A percentile compares a stretch with the other conserved stretches of the same genome.
Evolutionary conservation across 2,113 vertebrate species (phyloP).

Genomic region (Ameiurus melas): DNA sequence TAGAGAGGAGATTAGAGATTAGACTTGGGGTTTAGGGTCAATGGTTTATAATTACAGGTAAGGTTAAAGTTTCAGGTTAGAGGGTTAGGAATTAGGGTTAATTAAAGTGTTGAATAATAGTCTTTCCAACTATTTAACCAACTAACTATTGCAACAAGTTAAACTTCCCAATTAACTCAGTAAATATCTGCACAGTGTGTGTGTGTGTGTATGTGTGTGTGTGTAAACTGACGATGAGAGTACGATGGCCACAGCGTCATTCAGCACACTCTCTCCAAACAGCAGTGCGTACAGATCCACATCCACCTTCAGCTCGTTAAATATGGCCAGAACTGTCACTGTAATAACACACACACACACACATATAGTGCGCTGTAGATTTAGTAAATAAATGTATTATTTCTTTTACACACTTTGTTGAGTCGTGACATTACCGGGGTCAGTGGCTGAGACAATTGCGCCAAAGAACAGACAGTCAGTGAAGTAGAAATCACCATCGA

Average conservation of each 20-base stretch:
- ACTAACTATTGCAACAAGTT: not conserved
- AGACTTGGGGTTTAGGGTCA: not conserved
- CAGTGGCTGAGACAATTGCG: slow-evolving; percentile 94
- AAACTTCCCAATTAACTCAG: not conserved
- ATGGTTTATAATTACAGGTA: not conserved
- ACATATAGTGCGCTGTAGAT: not conserved
- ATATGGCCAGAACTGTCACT: slow-evolving; percentile 98
- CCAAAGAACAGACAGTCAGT: slow-evolving; percentile 96
- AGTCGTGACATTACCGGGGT: slow-evolving; percentile 80
- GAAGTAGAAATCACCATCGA: slow-evolving; percentile 90
- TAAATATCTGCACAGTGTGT: not conserved
- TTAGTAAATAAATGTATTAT: not conserved
- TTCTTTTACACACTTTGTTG: not conserved
- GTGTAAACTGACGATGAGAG: slow-evolving; percentile 89
- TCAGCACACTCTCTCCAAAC: slow-evolving; percentile 96
- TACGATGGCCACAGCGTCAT: slow-evolving; percentile 96
- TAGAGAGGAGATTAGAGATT: not conserved
- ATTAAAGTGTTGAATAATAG: not conserved
- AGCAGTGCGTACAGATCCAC: slow-evolving; percentile 96
- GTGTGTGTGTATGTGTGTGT: slow-evolving; percentile 4
- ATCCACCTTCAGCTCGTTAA: slow-evolving; percentile 95
- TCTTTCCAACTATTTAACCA: too few species aligned
- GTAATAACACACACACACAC: slow-evolving; percentile 16
- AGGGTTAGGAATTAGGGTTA: not conserved
- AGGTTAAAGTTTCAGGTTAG: not conserved